These are phyloP conservation scores for Chamaea fasciata DNA, from an alignment of 2,113 vertebrate genomes.

Conservation along the genomic window DNA sequence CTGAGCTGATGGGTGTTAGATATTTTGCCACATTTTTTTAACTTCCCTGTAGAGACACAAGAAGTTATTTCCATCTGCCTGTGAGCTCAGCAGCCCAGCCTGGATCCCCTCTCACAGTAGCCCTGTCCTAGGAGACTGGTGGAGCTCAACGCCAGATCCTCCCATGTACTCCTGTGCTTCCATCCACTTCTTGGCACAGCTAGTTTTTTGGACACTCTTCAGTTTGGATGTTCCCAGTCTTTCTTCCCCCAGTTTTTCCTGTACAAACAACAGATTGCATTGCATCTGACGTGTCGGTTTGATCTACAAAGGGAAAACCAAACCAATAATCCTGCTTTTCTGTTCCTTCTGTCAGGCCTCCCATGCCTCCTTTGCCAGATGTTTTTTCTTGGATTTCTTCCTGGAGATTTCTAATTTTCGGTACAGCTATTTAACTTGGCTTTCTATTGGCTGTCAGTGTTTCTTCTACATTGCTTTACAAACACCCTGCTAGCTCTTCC, in stretches of 20 bases:
- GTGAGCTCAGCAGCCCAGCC: background rate
- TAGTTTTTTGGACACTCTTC: conserved; percentile 4
- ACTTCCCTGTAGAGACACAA: background rate
- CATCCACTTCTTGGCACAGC: background rate
- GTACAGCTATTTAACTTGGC: background rate
- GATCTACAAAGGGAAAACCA: conserved; percentile 26
- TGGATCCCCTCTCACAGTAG: background rate
- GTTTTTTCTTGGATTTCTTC: background rate
- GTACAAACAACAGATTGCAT: conserved; percentile 58
- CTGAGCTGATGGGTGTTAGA: background rate
- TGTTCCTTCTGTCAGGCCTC: conserved; percentile 32
- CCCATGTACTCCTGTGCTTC: background rate
- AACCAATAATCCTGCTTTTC: conserved; percentile 16
- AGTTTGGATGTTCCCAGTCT: background rate
- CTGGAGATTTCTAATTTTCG: background rate
- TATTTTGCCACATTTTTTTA: background rate
- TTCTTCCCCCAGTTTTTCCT: conserved; percentile 9
- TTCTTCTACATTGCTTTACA: background rate
- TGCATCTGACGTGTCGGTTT: background rate
- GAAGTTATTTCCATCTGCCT: background rate
- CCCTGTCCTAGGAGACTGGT: background rate
- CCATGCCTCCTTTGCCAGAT: background rate
- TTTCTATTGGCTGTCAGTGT: background rate
- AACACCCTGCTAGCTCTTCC: background rate
- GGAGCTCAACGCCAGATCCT: background rate